Evolutionary conservation across 2,797 vertebrate species (phyloP).

Genomic region (Smutsia temminckii): DNA sequence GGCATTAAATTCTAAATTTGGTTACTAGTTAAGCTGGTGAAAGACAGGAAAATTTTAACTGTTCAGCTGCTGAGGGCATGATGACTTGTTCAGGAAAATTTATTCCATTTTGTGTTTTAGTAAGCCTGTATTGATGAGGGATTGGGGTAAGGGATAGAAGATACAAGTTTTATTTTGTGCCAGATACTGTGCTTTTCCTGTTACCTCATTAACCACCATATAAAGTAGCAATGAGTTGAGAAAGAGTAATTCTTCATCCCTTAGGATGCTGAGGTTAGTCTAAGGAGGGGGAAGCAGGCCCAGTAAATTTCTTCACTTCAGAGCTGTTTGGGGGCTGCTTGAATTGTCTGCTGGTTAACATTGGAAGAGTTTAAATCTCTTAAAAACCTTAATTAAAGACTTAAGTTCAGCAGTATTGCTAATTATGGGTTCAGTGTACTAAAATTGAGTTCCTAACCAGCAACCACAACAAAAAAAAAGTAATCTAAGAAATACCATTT

Average conservation of each 20-base stretch:
- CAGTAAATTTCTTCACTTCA: slow-evolving; percentile 5
- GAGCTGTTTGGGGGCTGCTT: neutral
- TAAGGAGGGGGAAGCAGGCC: neutral
- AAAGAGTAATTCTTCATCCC: slow-evolving; percentile 25
- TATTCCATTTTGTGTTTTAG: neutral
- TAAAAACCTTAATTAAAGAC: slow-evolving; percentile 30
- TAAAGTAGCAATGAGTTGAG: slow-evolving; percentile 12
- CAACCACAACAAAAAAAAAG: neutral
- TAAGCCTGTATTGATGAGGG: slow-evolving; percentile 14
- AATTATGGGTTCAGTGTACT: neutral
- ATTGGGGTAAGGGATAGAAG: neutral
- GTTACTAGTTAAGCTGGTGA: neutral
- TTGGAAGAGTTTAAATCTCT: slow-evolving; percentile 28
- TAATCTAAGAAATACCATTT: neutral
- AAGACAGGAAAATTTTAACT: neutral
- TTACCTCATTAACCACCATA: neutral
- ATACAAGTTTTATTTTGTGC: neutral
- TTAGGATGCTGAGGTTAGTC: neutral
- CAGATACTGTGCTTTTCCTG: neutral
- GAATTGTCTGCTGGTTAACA: neutral
- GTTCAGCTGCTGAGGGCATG: neutral
- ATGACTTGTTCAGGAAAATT: neutral
- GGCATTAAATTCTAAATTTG: slow-evolving; percentile 27
- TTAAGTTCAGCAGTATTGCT: slow-evolving; percentile 11
- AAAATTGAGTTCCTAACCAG: slow-evolving; percentile 33